Evolutionary conservation across 1,140 invertebrate species (phyloP), one percentile per base, ranked within the genome.

Genomic region (Brachystomella parvula): DNA sequence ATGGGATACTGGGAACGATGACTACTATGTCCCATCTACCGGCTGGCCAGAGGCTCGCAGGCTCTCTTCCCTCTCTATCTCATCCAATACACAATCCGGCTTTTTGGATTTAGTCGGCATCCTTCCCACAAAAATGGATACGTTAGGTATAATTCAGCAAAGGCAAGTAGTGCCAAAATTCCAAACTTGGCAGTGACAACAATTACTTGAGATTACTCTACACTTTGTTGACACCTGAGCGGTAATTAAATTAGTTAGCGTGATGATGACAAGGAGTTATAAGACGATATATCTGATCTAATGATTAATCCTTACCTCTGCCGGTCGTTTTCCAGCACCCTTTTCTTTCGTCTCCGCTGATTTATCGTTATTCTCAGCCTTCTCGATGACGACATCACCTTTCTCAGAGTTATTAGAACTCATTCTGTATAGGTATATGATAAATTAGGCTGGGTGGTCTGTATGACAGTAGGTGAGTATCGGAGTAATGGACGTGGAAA

Each of bases 311-410:
- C 87, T 87, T 81, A 90, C 89, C 84, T 90, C 89, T 75, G 88
- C 87, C 80, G 88, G 83, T 83, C 89, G 86, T 82, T 91, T 90
- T 77, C 86, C 88, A 78, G 88, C 88, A 82, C 90, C 90, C 73
- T 89, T 81, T 75, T 89, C 87, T 77, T 85, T 86, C 82, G 90
- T 89, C 47, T 84, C 83, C 78, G 89, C 87, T 57, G 75, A 79
- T 15, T 32, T 58, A 30, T 78, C 70, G 81, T 77, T 81, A 77
- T 88, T 87, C 79, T 86, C 88, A 72, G 82, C 80, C 82, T 89
- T 89, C 79, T 89, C 87, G 65, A 89, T 86, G 71, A 85, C 87
- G 77, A 89, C 87, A 81, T 89, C 87, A 76, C 82, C 81, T 49
- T 73, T 73, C 58, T 71, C 66, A 64, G 66, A 63, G 80, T 87